phyloP scores from a whole-genome alignment of 2,113 vertebrate genomes.

The Sceloporus tristichus region DNA sequence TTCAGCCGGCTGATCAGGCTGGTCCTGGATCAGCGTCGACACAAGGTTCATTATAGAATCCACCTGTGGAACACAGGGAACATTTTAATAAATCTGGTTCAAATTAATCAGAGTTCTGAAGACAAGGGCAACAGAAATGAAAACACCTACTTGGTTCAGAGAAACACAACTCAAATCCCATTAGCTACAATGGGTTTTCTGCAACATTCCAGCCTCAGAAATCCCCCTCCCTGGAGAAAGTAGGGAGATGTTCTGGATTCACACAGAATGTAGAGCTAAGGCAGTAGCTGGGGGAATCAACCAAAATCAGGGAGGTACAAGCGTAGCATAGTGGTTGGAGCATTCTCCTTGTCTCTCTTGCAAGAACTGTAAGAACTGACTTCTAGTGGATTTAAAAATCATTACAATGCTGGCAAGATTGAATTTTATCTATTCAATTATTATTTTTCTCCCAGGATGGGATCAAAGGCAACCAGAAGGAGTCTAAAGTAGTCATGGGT shows the following conservation, averaged over 20 bases:
- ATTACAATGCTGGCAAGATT: background rate
- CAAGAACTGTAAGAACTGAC: background rate
- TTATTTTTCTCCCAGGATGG: background rate
- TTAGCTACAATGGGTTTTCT: too few species aligned
- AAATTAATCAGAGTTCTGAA: fast-evolving
- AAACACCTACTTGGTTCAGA: background rate
- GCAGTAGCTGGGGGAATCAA: background rate
- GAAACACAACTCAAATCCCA: background rate
- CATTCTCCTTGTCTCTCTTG: background rate
- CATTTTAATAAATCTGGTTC: background rate
- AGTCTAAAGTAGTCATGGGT: too few species aligned
- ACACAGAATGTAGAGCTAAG: background rate
- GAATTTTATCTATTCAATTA: background rate
- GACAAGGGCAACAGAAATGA: background rate
- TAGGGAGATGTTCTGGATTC: background rate
- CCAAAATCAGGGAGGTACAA: background rate
- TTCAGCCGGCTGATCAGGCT: conserved; percentile 95
- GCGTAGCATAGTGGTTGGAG: too few species aligned
- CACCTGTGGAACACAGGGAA: conserved; percentile 79
- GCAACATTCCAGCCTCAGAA: too few species aligned
- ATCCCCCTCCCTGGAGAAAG: too few species aligned
- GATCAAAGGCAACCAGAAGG: too few species aligned
- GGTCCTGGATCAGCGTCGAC: conserved; percentile 95
- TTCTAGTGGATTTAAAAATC: too few species aligned
- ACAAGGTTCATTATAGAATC: conserved; percentile 95